These are phyloP conservation scores for Galeopterus variegatus DNA, from an alignment of 2,113 vertebrate genomes.

Conservation along the genomic window DNA sequence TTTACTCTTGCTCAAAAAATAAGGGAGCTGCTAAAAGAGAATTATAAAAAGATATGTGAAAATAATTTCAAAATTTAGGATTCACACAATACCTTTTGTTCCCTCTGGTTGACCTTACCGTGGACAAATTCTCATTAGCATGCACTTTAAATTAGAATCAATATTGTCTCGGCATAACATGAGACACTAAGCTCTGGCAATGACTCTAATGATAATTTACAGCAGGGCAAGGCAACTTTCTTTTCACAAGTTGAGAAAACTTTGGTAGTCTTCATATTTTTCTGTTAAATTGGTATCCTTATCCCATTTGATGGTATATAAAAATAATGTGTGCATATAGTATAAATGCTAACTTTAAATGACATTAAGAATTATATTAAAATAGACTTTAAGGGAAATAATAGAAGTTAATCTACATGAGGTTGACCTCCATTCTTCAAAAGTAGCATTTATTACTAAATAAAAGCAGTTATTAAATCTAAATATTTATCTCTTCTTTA, in stretches of 20 bases:
- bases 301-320: not conserved
- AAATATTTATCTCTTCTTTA: not conserved
- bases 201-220: not conserved
- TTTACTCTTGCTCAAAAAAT: not conserved
- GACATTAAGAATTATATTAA: not conserved
- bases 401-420: not conserved
- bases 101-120: accelerated
- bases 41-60: not conserved
- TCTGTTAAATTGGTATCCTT: not conserved
- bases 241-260: not conserved
- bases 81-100: not conserved
- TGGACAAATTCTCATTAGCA: accelerated
- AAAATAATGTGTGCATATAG: not conserved
- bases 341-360: not conserved
- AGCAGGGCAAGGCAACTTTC: too few relatives aligned
- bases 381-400: not conserved
- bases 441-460: not conserved
- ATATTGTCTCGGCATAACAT: accelerated
- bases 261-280: not conserved
- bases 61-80: not conserved
- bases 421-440: not conserved
- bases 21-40: not conserved
- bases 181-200: accelerated
- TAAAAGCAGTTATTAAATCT: not conserved
- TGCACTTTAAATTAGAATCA: accelerated